These are phyloP conservation scores for Oncorhynchus clarkii DNA, from an alignment of 2,113 vertebrate genomes.

Conservation along the genomic window DNA sequence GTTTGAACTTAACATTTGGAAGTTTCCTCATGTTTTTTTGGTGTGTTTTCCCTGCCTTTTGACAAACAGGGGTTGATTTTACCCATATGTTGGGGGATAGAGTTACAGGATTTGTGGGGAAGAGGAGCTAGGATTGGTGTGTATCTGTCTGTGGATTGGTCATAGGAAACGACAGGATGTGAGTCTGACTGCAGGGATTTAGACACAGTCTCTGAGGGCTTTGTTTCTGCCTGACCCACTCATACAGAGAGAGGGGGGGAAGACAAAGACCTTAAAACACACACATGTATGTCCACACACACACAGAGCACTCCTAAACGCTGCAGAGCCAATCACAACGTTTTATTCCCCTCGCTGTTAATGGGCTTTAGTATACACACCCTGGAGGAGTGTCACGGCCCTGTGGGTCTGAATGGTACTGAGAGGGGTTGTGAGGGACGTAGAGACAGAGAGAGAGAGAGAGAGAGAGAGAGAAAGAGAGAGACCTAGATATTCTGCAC, in stretches of 20 bases:
- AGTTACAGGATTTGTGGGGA: constrained; percentile 37
- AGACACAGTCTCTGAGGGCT: not conserved
- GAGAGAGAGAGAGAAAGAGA: not conserved
- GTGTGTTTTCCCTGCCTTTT: not conserved
- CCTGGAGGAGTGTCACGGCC: not conserved
- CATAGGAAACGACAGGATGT: constrained; percentile 47
- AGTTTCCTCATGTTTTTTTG: constrained; percentile 11
- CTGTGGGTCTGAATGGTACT: not conserved
- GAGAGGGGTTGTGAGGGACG: too few relatives aligned
- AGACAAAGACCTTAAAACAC: not conserved
- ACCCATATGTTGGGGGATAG: constrained; percentile 32
- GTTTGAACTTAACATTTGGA: not conserved
- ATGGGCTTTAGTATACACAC: constrained; percentile 21
- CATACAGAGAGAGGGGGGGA: not conserved
- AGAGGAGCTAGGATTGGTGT: constrained; percentile 17
- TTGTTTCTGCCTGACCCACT: not conserved
- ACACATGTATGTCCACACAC: constrained; percentile 12
- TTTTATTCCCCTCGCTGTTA: constrained; percentile 18
- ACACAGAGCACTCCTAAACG: constrained; percentile 4
- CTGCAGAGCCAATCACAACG: not conserved
- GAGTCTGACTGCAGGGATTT: constrained; percentile 26
- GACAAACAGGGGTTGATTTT: constrained; percentile 1
- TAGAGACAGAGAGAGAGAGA: not conserved
- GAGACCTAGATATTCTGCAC: too few relatives aligned
- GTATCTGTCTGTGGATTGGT: not conserved